Base-by-base conservation (phyloP, 92 coral and sea anemone genomes). In the Parazoanthus swiftii region DNA sequence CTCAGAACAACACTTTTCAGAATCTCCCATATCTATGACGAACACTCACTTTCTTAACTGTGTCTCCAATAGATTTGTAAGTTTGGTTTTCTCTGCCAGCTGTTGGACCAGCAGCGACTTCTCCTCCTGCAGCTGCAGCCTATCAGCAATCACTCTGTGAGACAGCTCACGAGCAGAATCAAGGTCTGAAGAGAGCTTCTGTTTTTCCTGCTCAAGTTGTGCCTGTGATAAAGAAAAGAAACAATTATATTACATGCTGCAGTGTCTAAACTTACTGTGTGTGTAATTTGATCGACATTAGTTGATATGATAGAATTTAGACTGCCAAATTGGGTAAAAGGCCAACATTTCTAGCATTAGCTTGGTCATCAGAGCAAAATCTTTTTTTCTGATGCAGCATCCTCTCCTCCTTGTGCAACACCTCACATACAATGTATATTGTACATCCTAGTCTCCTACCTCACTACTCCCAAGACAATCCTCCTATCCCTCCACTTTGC, bases 91-190 rank as follows among this genome's bases (percentile, higher is more conserved):
- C 77, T 95, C 99, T 59, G 95, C 92, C 38, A 96, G 82, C 81
- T 91, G 96, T 71, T 93, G 95, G 72, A 92, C 95, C 72, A 96
- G 89, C 88, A 94, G 92, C 4, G 95, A 85, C 88, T 95, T 96
- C 79, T 92, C 97, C 2, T 92, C 95, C 74, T 96, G 95, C 2
- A 96, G 89, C 44, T 91, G 95, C 58, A 82, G 89, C 72, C 92
- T 89, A 76, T 93, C 98, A 0, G 94, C 95, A 25, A 93, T 91
- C 13, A 91, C 98, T 14, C 98, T 92, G 66, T 96, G 93, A 11
- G 98, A 96, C 77, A 95, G 90, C 86, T 93, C 91, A 20, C 94
- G 91, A 20, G 99, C 99, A 26, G 91, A 89, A 38, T 92, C 93
- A 46, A 97, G 85, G 81, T 97, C 99, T 6, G 94, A 95, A 5